Base-by-base conservation (phyloP, 2,888 invertebrate genomes). In the Ennomos fuscantarius region DNA sequence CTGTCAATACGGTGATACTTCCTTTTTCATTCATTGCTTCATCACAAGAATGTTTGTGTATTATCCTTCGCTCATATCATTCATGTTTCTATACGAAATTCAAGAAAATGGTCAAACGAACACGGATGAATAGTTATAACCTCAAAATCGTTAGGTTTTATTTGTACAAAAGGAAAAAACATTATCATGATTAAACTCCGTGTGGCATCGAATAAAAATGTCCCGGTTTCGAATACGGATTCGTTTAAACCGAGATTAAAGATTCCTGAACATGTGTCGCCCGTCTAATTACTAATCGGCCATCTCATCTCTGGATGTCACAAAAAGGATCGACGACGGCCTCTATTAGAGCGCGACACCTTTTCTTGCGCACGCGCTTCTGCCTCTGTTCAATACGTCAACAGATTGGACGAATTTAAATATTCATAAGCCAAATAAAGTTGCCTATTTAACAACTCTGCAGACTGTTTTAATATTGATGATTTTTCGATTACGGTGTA, bases 231-330 rank as follows among this genome's bases (percentile, higher is more conserved):
- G 87, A 85, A 89, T 86, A 37, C 43, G 31, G 84, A 88, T 44
- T 39, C 44, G 82, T 69, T 78, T 74, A 81, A 81, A 72, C 79
- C 75, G 76, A 84, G 86, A 86, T 88, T 84, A 89, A 87, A 80
- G 79, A 81, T 72, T 74, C 77, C 69, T 79, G 83, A 89, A 90
- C 89, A 89, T 84, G 89, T 89, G 90, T 90, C 87, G 77, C 79
- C 82, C 82, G 81, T 84, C 86, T 89, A 91, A 91, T 91, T 91
- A 89, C 84, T 87, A 87, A 92, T 92, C 91, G 83, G 79, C 72
- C 76, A 79, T 79, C 76, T 84, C 81, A 90, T 91, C 91, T 59
- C 60, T 65, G 67, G 74, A 66, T 68, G 77, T 70, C 75, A 86
- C 82, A 86, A 86, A 88, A 89, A 83, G 76, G 79, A 78, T 74